Base-by-base conservation (phyloP, 2,113 vertebrate genomes). In the Chaenogobius annularis region DNA sequence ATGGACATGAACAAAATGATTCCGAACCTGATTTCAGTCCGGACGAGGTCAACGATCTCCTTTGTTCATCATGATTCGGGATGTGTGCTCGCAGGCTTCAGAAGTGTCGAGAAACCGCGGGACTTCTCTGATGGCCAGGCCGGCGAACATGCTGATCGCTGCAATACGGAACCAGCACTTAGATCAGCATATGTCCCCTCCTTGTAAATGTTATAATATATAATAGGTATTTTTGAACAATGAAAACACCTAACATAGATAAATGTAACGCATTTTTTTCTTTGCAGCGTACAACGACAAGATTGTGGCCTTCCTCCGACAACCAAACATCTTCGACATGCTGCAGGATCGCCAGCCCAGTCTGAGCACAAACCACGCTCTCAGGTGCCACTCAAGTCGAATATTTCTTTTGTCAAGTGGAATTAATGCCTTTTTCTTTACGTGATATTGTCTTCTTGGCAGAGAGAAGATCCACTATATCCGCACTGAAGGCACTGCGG, bases 381-480 rank as follows among this genome's bases (percentile, higher is more conserved):
- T 99, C 89, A 98, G 98, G 98, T 99, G 89, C 0, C 46, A 10
- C 66, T 20, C 50, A 54, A 2, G n/a, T 54, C 50, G 20, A 54
- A 54, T 54, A 9, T 20, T n/a, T 9, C 9, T n/a, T 19, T 19
- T 20, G 50, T 20, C 50, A 10, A n/a, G n/a, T 63, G 35, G 19
- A 63, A 40, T 43, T 5, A 37, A 63, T 35, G 7, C 31, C 61
- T 10, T 11, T 63, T 62, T n/a, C 17, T 35, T 63, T 14, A 35
- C 2, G 52, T 11, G n/a, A 20, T n/a, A 55, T 23, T 5, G 14
- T 37, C 26, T 62, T 17, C 26, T n/a, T 35, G 6, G 86, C 81
- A 99, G 98, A 94, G 97, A 99, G 94, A 99, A 98, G 91, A 97
- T 99, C 82, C 96, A 98, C 92, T 99, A 97, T 83, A 96, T 99